phyloP scores from a whole-genome alignment of 1,140 invertebrate species.

The Drosophila repletoides region DNA sequence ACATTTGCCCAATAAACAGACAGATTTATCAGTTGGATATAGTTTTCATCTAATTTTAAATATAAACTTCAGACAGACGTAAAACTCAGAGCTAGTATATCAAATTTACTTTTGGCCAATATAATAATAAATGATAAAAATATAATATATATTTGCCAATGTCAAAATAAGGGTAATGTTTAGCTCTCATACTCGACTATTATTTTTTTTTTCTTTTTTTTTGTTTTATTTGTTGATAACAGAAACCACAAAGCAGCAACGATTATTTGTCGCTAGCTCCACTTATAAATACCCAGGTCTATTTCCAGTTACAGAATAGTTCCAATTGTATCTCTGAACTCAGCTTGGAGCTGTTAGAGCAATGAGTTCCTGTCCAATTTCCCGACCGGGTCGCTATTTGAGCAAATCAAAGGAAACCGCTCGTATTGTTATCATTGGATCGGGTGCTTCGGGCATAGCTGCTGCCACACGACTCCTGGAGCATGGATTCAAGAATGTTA shows the following conservation, averaged over 20 bases:
- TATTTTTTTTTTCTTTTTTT: too few relatives aligned
- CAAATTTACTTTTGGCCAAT: too few relatives aligned
- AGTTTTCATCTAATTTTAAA: too few relatives aligned
- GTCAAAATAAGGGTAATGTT: not conserved
- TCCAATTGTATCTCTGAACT: not conserved
- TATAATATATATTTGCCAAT: too few relatives aligned
- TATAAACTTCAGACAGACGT: too few relatives aligned
- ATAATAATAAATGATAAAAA: too few relatives aligned
- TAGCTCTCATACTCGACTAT: not conserved
- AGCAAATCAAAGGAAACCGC: conserved; percentile 41
- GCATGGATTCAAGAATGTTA: conserved; percentile 84
- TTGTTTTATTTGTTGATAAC: conserved; percentile 19
- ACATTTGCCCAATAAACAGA: too few relatives aligned
- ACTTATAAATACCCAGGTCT: not conserved
- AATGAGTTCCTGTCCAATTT: conserved; percentile 1
- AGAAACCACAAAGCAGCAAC: conserved; percentile 4
- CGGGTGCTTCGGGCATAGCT: conserved; percentile 85
- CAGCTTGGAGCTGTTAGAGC: not conserved
- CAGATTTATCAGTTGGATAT: too few relatives aligned
- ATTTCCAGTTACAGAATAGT: not conserved
- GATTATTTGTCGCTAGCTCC: not conserved
- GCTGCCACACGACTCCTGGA: conserved; percentile 84
- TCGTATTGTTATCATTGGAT: conserved; percentile 84
- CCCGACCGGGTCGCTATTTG: not conserved
- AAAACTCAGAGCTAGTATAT: too few relatives aligned